Conservation (phyloP, 2,113 vertebrate genomes). For the Pipra filicauda region DNA sequence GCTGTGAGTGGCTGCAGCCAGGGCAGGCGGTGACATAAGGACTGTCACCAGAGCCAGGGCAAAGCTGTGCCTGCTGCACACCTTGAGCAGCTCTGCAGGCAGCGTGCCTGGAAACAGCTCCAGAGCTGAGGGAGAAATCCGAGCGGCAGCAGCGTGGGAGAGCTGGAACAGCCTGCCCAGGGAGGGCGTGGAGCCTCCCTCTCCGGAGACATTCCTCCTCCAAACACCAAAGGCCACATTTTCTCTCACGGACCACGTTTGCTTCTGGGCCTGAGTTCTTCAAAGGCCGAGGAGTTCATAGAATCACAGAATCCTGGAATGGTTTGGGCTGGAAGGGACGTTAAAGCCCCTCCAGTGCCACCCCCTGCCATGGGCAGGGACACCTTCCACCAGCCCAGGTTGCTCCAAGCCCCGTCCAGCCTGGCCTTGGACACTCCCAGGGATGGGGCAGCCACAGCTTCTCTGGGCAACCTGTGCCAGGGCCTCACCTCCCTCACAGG, state of each 20-base stretch:
- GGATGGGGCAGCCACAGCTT: not conserved
- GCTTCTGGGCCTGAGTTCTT: not conserved
- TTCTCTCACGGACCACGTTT: accelerated
- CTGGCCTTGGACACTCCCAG: not conserved
- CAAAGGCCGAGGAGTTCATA: not conserved
- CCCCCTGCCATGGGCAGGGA: not conserved
- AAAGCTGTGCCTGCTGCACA: not conserved
- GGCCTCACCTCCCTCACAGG: not conserved
- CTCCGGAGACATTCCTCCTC: not conserved
- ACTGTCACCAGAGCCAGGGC: not conserved
- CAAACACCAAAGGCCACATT: not conserved
- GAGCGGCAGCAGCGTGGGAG: not conserved
- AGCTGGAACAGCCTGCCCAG: not conserved
- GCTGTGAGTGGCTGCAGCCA: not conserved
- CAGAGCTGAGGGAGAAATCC: not conserved
- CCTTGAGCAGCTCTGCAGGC: not conserved
- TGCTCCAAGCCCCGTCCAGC: not conserved
- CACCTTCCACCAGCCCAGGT: not conserved
- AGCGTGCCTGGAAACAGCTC: not conserved
- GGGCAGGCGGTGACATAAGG: not conserved
- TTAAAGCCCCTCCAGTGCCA: not conserved
- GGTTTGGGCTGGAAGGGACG: not conserved
- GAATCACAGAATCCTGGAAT: not conserved
- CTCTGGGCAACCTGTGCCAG: not conserved
- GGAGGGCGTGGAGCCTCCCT: not conserved